Percentiles rank a stretch among this genome's conserved stretches.
phyloP scores from a whole-genome alignment of 1,140 invertebrate genomes.

The Brachionus calyciflorus region DNA sequence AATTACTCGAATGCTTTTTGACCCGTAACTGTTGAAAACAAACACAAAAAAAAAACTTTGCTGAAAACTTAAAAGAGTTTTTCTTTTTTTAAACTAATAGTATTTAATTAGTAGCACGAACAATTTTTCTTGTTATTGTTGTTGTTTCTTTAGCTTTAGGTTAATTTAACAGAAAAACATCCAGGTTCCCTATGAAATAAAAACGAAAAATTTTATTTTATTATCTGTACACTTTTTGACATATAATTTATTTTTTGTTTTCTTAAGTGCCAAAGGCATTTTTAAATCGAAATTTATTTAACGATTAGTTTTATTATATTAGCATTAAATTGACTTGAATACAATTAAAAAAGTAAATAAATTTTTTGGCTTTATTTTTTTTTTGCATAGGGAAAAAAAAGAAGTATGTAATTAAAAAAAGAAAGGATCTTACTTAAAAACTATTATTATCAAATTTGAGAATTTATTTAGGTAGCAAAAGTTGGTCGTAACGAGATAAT shows the following conservation, averaged over 20 bases:
- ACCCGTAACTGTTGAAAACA: slow-evolving; percentile 25
- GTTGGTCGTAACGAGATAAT: slow-evolving; percentile 19
- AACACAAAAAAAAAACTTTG: too few species aligned
- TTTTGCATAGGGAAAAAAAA: too few species aligned
- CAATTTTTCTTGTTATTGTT: too few species aligned
- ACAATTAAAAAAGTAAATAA: slow-evolving; percentile 25
- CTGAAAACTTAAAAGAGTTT: neutral
- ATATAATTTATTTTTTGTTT: slow-evolving; percentile 8
- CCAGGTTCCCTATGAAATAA: neutral
- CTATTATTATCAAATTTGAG: too few species aligned
- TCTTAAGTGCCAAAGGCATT: neutral
- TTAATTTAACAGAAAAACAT: neutral
- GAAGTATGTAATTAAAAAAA: too few species aligned
- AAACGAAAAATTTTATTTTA: too few species aligned
- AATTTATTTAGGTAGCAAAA: too few species aligned
- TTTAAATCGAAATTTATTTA: neutral
- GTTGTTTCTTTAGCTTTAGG: too few species aligned
- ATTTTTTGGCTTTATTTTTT: too few species aligned
- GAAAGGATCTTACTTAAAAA: neutral
- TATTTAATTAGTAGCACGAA: slow-evolving; percentile 1
- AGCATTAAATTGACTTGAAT: slow-evolving; percentile 32
- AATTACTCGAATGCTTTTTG: neutral
- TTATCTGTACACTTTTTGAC: neutral
- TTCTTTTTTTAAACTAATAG: neutral
- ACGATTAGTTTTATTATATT: neutral